phyloP scores from a whole-genome alignment of 2,888 invertebrate species.

The Parnassius mnemosyne region DNA sequence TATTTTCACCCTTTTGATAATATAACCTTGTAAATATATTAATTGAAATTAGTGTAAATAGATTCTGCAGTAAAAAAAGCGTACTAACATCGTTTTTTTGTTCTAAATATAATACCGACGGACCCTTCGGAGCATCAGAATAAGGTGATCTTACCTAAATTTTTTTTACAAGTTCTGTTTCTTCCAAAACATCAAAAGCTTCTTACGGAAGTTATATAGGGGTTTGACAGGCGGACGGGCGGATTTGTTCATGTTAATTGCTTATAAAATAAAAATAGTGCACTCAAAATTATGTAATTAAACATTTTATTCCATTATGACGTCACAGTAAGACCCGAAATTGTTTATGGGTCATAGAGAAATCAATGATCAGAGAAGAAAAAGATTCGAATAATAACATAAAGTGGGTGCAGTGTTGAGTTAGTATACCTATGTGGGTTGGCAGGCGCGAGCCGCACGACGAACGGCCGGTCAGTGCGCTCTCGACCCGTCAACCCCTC shows the following conservation, averaged over 20 bases:
- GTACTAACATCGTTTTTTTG: no score
- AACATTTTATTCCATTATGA: conserved; percentile 1
- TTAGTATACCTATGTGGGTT: conserved; percentile 67
- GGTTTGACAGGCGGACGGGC: conserved; percentile 50
- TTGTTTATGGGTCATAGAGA: not conserved
- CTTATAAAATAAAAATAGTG: conserved; percentile 9
- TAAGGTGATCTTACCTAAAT: no score
- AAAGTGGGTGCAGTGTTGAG: conserved; percentile 50
- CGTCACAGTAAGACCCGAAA: conserved; percentile 9
- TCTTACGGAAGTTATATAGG: not conserved
- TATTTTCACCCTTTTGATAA: no score
- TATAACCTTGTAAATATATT: no score
- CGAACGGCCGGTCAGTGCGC: conserved; percentile 64
- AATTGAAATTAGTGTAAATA: no score
- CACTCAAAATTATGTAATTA: conserved; percentile 8
- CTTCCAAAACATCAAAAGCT: no score
- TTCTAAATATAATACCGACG: no score
- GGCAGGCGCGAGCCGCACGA: conserved; percentile 60
- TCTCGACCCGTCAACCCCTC: conserved; percentile 82
- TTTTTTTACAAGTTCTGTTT: no score
- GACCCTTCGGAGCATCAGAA: no score
- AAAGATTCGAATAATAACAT: conserved; percentile 5
- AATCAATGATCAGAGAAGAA: conserved; percentile 11
- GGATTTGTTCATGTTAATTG: conserved; percentile 30
- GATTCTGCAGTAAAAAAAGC: no score